Conservation (phyloP, 2,113 vertebrate genomes). For the Himantopus leucocephalus region DNA sequence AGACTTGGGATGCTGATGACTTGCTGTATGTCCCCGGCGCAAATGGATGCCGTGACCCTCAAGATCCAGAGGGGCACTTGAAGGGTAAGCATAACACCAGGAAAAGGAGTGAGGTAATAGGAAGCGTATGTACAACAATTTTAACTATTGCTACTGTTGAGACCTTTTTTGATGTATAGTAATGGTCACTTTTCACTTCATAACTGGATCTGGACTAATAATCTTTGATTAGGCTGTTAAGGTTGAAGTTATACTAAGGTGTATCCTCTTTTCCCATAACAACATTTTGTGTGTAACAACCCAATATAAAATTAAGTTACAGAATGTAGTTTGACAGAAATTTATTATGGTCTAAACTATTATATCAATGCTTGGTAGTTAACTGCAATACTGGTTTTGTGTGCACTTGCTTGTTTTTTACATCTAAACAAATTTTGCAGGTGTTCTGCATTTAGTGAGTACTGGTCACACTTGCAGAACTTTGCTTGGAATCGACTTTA, state of each 20-base stretch:
- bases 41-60: accelerated
- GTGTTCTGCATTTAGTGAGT: not conserved
- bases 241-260: not conserved
- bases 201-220: not conserved
- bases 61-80: not conserved
- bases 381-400: not conserved
- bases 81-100: not conserved
- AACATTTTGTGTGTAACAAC: not conserved
- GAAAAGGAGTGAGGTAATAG: not conserved
- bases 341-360: not conserved
- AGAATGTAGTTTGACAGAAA: not conserved
- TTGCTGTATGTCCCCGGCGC: not conserved
- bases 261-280: not conserved
- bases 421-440: not conserved
- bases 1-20: accelerated
- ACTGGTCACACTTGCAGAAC: not conserved
- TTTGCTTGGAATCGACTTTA: not conserved
- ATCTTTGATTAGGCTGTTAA: not conserved
- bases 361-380: not conserved
- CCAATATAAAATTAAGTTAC: not conserved
- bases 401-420: not conserved
- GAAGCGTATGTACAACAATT: not conserved
- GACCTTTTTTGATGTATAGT: not conserved
- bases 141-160: not conserved
- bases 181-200: not conserved